Conservation (phyloP, 1,140 invertebrate species). For the Drosophila cardini region DNA sequence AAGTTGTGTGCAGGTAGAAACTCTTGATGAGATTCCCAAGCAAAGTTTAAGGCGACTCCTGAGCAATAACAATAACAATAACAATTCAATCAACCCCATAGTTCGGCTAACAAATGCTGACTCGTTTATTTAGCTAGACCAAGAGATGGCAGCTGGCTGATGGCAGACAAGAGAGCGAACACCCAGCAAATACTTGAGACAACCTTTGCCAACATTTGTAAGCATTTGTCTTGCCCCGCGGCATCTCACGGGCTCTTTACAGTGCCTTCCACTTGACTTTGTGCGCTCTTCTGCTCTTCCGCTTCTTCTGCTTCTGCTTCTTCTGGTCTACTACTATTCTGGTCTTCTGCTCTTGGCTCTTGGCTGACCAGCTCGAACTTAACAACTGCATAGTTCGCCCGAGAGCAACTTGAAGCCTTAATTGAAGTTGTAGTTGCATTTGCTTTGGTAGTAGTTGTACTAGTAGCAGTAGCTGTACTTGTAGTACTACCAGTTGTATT, state of each 20-base stretch:
- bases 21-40: slow-evolving; percentile 15
- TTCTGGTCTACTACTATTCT: too few relatives aligned
- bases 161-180: slow-evolving; percentile 31
- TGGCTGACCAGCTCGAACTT: slow-evolving; percentile 62
- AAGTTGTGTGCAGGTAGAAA: background rate
- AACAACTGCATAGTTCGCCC: slow-evolving; percentile 24
- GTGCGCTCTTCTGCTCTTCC: slow-evolving; percentile 28
- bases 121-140: slow-evolving; percentile 64
- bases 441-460: background rate
- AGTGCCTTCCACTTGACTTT: slow-evolving; percentile 58
- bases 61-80: slow-evolving; percentile 70
- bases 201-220: slow-evolving; percentile 40
- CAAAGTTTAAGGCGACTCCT: slow-evolving; percentile 39
- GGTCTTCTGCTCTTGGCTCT: slow-evolving; percentile 4
- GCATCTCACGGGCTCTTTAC: slow-evolving; percentile 26
- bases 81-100: slow-evolving; percentile 77
- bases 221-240: slow-evolving; percentile 49
- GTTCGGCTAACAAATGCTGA: slow-evolving; percentile 70
- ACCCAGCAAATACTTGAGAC: slow-evolving; percentile 33
- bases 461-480: too few relatives aligned
- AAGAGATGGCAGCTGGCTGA: slow-evolving; percentile 11
- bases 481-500: background rate
- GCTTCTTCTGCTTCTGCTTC: too few relatives aligned
- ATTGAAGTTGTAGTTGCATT: slow-evolving; percentile 39
- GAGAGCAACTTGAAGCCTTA: slow-evolving; percentile 53